Percentiles rank a stretch among this genome's conserved stretches.
Evolutionary conservation across 2,888 invertebrate species (phyloP).

Genomic region (Lamellibrachia satsuma): DNA sequence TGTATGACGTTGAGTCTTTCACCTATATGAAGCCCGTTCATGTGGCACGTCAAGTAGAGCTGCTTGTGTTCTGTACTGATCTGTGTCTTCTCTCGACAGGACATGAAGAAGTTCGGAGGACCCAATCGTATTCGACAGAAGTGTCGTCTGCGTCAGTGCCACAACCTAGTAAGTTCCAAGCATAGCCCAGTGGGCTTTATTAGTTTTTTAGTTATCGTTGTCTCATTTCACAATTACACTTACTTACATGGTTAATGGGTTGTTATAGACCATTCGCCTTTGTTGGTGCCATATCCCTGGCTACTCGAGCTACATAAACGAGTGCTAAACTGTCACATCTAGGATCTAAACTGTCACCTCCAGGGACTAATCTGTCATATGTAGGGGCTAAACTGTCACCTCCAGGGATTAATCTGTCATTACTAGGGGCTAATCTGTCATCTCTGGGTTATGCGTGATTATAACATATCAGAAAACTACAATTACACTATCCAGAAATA

Average conservation of each 20-base stretch:
- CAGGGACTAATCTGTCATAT: neutral
- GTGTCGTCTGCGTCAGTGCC: constrained; percentile 64
- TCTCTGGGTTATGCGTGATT: no score
- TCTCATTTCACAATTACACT: neutral
- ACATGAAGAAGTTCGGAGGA: constrained; percentile 70
- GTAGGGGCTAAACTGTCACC: neutral
- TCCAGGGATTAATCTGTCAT: neutral
- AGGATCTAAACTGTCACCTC: neutral
- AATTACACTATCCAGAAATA: no score
- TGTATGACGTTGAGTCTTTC: neutral
- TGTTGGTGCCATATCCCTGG: no score
- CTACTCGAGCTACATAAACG: no score
- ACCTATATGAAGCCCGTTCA: neutral
- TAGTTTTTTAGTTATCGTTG: neutral
- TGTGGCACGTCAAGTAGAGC: neutral
- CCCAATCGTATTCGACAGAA: constrained; percentile 68
- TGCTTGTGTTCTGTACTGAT: neutral
- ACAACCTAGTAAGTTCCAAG: constrained; percentile 57
- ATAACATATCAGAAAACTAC: no score
- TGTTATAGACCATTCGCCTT: no score
- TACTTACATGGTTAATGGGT: no score
- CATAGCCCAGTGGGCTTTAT: neutral
- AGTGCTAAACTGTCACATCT: neutral
- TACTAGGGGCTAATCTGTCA: neutral
- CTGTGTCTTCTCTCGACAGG: constrained; percentile 59